phyloP scores from a whole-genome alignment of 2,113 vertebrate species.

The Alouatta palliata region DNA sequence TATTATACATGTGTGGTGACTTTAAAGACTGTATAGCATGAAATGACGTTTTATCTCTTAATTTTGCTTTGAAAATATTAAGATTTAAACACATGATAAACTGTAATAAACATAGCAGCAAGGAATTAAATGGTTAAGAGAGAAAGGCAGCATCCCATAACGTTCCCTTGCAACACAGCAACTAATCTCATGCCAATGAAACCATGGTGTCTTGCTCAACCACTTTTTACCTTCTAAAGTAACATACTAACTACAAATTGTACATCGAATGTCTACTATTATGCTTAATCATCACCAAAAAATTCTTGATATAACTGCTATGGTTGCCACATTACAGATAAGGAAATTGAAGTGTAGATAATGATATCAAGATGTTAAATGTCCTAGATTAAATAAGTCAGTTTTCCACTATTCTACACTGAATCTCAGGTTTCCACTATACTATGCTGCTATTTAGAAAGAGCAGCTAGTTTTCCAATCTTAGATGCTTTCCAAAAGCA shows the following conservation, averaged over 20 bases:
- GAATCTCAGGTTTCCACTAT: background rate
- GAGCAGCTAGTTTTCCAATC: background rate
- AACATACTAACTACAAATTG: background rate
- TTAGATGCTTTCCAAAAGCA: background rate
- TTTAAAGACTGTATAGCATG: background rate
- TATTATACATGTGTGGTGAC: background rate
- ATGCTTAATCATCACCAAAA: background rate
- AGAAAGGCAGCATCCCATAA: background rate
- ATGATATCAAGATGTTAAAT: background rate
- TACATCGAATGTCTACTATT: background rate
- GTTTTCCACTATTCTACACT: background rate
- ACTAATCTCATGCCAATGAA: background rate
- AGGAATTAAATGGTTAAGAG: background rate
- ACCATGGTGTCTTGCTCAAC: background rate
- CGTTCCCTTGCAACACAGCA: background rate
- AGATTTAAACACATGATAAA: background rate
- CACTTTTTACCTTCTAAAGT: background rate
- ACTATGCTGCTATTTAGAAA: background rate
- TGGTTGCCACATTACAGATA: background rate
- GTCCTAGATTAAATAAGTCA: background rate
- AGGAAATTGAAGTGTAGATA: background rate
- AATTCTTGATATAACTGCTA: background rate
- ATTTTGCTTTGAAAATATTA: background rate
- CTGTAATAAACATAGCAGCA: background rate
- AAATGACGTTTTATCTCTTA: background rate